These are phyloP conservation scores for Trachelus troglodyta DNA, from an alignment of 2,888 invertebrate genomes.

Conservation along the genomic window DNA sequence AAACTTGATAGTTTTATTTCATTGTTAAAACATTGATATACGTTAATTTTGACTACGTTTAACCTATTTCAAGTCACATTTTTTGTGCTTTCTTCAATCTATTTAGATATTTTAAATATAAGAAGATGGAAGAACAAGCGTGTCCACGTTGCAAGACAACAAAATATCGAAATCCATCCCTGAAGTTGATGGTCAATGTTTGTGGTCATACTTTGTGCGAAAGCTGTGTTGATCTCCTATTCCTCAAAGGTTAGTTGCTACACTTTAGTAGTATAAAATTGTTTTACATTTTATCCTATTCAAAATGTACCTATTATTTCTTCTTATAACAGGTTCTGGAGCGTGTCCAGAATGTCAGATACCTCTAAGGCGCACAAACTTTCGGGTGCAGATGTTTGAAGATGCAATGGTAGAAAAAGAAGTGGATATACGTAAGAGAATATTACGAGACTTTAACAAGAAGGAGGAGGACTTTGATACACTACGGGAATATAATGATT, in stretches of 20 bases:
- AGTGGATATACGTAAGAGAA: conserved; percentile 90
- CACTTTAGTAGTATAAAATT: not conserved
- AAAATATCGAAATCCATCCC: conserved; percentile 95
- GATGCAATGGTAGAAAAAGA: conserved; percentile 97
- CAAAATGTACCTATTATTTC: conserved; percentile 5
- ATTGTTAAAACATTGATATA: not conserved
- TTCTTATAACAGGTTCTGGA: conserved; percentile 79
- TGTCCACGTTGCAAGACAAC: conserved; percentile 97
- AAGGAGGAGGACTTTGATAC: conserved; percentile 92
- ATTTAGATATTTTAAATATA: not conserved
- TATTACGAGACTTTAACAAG: conserved; percentile 92
- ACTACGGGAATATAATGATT: conserved; percentile 91
- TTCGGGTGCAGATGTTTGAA: conserved; percentile 95
- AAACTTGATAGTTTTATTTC: not conserved
- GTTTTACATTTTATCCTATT: not conserved
- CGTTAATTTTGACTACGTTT: not conserved
- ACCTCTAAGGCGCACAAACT: conserved; percentile 88
- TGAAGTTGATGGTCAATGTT: conserved; percentile 97
- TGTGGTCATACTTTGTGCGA: conserved; percentile 99
- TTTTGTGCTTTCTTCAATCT: not conserved
- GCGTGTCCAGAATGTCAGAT: conserved; percentile 95
- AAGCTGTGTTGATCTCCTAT: conserved; percentile 95
- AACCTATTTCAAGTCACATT: not conserved
- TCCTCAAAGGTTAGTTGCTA: conserved; percentile 83
- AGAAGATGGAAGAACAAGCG: conserved; percentile 81